Conservation (phyloP, 2,888 invertebrate species). For the Machimus atricapillus region DNA sequence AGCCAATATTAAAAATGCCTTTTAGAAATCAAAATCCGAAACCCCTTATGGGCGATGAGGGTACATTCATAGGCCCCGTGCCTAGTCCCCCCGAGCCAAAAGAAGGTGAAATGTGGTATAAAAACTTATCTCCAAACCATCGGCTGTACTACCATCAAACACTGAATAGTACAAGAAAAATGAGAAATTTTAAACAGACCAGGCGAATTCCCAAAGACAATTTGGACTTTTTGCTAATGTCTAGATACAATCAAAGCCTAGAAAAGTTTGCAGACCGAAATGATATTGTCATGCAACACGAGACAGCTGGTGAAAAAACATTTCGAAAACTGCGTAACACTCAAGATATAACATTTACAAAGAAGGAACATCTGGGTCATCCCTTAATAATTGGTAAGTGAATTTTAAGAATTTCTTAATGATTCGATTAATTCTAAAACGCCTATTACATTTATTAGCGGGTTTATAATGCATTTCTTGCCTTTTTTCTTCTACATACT, state of each 20-base stretch:
- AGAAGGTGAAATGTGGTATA: slow-evolving; percentile 57
- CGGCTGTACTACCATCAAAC: slow-evolving; percentile 66
- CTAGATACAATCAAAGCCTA: slow-evolving; percentile 72
- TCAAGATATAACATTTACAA: slow-evolving; percentile 51
- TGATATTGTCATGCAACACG: slow-evolving; percentile 72
- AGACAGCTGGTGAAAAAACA: slow-evolving; percentile 54
- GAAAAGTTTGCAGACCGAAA: slow-evolving; percentile 71
- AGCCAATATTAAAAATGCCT: slow-evolving; percentile 47
- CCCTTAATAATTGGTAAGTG: slow-evolving; percentile 62
- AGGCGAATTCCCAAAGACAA: slow-evolving; percentile 68
- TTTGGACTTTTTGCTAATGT: slow-evolving; percentile 71
- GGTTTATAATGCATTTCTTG: background rate
- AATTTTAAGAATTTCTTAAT: background rate
- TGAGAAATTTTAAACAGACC: slow-evolving; percentile 59
- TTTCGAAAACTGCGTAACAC: slow-evolving; percentile 53
- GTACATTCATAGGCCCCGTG: slow-evolving; percentile 61
- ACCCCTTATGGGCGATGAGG: slow-evolving; percentile 64
- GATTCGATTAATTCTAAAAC: background rate
- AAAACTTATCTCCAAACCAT: slow-evolving; percentile 59
- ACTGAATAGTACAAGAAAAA: slow-evolving; percentile 64
- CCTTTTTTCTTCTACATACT: background rate
- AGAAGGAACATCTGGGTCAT: slow-evolving; percentile 60
- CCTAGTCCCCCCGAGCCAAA: slow-evolving; percentile 50
- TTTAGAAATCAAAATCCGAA: slow-evolving; percentile 56
- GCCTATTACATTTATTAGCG: background rate